Evolutionary conservation across 2,888 invertebrate genomes (phyloP).

Genomic region (Patella depressa): DNA sequence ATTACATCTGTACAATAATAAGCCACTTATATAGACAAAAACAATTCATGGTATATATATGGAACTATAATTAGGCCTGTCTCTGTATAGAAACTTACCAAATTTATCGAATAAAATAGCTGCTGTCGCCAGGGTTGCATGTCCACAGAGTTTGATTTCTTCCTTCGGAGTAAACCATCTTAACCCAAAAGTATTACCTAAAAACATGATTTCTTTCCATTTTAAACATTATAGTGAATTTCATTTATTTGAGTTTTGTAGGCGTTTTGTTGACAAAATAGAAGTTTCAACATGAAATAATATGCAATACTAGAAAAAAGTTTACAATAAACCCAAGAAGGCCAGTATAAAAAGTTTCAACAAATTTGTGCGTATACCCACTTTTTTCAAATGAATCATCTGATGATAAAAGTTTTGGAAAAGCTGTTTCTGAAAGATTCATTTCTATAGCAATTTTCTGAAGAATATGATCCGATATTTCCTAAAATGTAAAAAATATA

Average conservation of each 20-base stretch:
- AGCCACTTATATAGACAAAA: no score
- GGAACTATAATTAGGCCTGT: no score
- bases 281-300: no score
- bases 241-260: no score
- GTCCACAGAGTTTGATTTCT: constrained; percentile 75
- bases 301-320: no score
- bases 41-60: no score
- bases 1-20: no score
- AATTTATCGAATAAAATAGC: constrained; percentile 71
- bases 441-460: constrained; percentile 75
- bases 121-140: constrained; percentile 75
- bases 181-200: constrained; percentile 69
- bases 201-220: neutral
- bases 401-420: neutral
- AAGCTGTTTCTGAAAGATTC: constrained; percentile 76
- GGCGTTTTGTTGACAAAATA: no score
- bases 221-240: no score
- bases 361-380: neutral
- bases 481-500: no score
- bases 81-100: constrained; percentile 45
- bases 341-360: no score
- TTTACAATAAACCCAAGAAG: no score
- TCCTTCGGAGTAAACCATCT: constrained; percentile 75
- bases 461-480: constrained; percentile 34
- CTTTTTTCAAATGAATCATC: neutral